Base-by-base conservation (phyloP, 2,888 invertebrate species). In the Cerastis leucographa region DNA sequence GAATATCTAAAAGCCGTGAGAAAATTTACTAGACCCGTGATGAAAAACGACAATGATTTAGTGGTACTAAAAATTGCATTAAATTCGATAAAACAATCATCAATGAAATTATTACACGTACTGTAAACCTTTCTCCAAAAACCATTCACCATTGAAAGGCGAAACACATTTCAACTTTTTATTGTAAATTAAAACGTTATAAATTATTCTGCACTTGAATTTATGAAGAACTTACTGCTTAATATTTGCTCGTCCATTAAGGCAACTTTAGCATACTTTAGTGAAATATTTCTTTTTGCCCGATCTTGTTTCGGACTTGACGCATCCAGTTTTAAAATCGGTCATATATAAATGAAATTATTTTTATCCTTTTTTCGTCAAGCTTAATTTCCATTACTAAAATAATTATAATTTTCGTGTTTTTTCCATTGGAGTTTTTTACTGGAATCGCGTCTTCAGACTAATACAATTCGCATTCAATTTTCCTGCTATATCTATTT, bases 111-210 rank as follows among this genome's bases (percentile, higher is more conserved):
- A 42, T 42, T n/a, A 71, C 40, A 56, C 51, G 70, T 70, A 76
- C 68, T 78, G 67, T 67, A 74, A n/a, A 80, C 46, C 61, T 44
- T 62, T 68, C 64, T 51, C 71, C 74, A 73, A 78, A 86, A 80
- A 74, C 66, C 72, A 71, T 70, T 73, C 44, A 40, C 74, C 78
- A 87, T 87, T 87, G 80, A 81, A 65, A 88, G 72, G 78, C 89
- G 74, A 86, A 85, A 84, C 86, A 87, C 87, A 89, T 87, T 84
- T 82, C 65, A 42, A 74, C 66, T 89, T 90, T 91, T 91, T 90
- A 89, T 86, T 83, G 85, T 90, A 91, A 93, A 93, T 93, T 92
- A 91, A 92, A 94, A 92, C 90, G 88, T 93, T 91, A 91, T 94
- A 93, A 93, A 92, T 91, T 91, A 91, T 91, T 90, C 91, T 86